Evolutionary conservation across 2,888 invertebrate genomes (phyloP).

Genomic region (Nephrotoma appendiculata): DNA sequence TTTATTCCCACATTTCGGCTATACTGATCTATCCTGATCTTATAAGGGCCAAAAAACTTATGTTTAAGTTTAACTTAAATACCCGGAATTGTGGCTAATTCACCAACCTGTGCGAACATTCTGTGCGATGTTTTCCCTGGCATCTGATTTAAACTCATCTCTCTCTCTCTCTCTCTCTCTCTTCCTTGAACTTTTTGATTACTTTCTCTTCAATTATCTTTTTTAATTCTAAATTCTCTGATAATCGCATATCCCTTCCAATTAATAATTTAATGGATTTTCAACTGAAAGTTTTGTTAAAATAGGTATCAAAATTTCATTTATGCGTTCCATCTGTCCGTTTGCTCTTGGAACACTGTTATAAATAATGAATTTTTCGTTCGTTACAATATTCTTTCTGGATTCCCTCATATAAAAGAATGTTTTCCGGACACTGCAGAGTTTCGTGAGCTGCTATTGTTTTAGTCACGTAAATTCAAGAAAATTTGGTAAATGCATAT

Average conservation of each 20-base stretch:
- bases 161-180: too few relatives aligned
- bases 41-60: too few relatives aligned
- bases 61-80: too few relatives aligned
- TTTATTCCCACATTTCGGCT: constrained; percentile 7
- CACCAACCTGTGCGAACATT: constrained; percentile 3
- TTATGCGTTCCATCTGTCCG: constrained; percentile 12
- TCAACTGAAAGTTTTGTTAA: too few relatives aligned
- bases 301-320: not conserved
- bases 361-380: constrained; percentile 7
- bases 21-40: constrained; percentile 11
- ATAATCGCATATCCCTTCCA: too few relatives aligned
- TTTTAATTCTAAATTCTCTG: not conserved
- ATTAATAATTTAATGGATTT: not conserved
- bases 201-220: too few relatives aligned
- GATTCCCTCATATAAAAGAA: constrained; percentile 8
- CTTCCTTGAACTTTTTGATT: too few relatives aligned
- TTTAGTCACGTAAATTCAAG: constrained; percentile 12
- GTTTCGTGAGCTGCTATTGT: constrained; percentile 12
- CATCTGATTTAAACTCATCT: too few relatives aligned
- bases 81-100: constrained; percentile 10
- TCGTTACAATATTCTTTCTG: constrained; percentile 5
- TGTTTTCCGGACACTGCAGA: constrained; percentile 8
- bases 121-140: too few relatives aligned
- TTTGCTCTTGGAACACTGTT: constrained; percentile 12
- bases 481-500: constrained; percentile 3